phyloP scores from a whole-genome alignment of 2,888 invertebrate genomes.

The Melanotus villosus region DNA sequence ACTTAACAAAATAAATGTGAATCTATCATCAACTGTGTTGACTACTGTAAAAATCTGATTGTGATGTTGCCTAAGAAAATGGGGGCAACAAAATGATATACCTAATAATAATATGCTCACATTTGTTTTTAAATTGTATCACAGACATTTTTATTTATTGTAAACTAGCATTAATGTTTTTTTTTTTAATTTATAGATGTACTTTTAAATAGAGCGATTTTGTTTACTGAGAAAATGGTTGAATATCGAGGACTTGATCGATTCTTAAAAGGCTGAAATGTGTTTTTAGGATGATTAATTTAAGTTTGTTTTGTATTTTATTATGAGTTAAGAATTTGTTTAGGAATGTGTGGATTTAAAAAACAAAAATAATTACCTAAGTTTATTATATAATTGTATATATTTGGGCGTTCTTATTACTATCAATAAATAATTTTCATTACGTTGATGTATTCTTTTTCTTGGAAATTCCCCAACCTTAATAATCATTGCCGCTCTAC shows the following conservation, averaged over 20 bases:
- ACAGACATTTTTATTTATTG: conserved; percentile 31
- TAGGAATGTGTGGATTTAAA: conserved; percentile 1
- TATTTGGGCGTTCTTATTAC: conserved; percentile 42
- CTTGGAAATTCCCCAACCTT: too few species aligned
- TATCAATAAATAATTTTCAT: conserved; percentile 43
- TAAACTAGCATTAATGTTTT: conserved; percentile 30
- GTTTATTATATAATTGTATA: conserved; percentile 36
- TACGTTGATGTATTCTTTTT: too few species aligned
- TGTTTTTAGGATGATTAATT: too few species aligned
- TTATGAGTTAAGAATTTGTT: conserved; percentile 18
- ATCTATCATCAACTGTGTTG: too few species aligned
- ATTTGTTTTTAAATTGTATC: conserved; percentile 1
- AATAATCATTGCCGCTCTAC: too few species aligned
- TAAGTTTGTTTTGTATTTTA: conserved; percentile 28
- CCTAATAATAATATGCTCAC: conserved; percentile 7
- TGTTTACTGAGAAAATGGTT: conserved; percentile 28
- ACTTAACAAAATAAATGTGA: too few species aligned
- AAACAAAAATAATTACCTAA: conserved; percentile 17
- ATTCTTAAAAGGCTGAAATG: too few species aligned
- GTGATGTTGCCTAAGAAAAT: too few species aligned
- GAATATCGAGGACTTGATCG: conserved; percentile 9
- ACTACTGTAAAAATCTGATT: too few species aligned
- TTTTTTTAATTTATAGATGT: conserved; percentile 30
- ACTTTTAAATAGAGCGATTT: conserved; percentile 22
- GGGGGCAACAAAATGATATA: not conserved